Percentiles rank a stretch among this genome's conserved stretches.
phyloP scores from a whole-genome alignment of 2,113 vertebrate genomes.

The Salvator merianae region DNA sequence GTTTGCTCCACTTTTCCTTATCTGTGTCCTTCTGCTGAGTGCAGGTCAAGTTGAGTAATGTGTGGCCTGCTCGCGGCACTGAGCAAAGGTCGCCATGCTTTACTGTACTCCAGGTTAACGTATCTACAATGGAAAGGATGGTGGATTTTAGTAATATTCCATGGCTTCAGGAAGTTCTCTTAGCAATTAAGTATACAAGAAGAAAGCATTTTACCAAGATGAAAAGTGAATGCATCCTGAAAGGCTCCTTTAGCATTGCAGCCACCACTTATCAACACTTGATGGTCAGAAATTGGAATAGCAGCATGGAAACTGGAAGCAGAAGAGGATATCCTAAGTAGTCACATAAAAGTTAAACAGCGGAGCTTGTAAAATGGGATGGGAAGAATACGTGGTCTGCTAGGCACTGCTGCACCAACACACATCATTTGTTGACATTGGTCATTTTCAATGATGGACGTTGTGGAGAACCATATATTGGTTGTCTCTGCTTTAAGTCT shows the following conservation, averaged over 20 bases:
- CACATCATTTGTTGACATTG: no score
- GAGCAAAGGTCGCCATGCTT: conserved; percentile 70
- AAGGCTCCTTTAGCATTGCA: conserved; percentile 82
- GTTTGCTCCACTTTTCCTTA: conserved; percentile 50
- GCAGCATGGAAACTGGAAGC: conserved; percentile 84
- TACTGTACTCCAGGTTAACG: conserved; percentile 80
- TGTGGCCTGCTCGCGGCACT: conserved; percentile 84
- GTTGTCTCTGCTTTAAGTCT: no score
- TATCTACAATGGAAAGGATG: conserved; percentile 71
- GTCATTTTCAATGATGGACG: no score
- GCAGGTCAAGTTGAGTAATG: conserved; percentile 71
- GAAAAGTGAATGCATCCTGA: conserved; percentile 82
- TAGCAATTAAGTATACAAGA: conserved; percentile 9
- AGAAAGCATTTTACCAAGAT: conserved; percentile 71
- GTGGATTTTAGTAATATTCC: conserved; percentile 15
- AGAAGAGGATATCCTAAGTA: conserved; percentile 27
- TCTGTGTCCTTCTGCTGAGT: conserved; percentile 45
- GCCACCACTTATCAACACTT: conserved; percentile 85
- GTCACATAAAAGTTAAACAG: conserved; percentile 10
- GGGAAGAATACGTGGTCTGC: no score
- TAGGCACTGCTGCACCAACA: no score
- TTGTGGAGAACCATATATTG: no score
- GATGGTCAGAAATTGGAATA: conserved; percentile 79
- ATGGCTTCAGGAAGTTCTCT: neutral
- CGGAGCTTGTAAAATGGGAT: no score